phyloP scores from a whole-genome alignment of 35 echinoderm and acorn worm genomes.

The Lytechinus pictus region DNA sequence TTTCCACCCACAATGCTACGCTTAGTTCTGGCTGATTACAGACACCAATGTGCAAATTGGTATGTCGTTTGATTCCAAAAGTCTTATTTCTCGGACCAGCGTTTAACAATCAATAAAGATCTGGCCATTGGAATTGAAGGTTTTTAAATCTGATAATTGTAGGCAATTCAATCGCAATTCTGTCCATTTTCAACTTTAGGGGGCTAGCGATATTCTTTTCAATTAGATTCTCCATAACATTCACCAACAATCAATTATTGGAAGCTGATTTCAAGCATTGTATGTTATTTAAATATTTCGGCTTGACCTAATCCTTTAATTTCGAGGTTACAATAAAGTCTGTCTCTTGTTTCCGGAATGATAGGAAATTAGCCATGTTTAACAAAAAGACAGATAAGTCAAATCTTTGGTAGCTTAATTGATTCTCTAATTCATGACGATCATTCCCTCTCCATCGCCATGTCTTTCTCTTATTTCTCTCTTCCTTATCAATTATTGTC shows the following conservation, averaged over 20 bases:
- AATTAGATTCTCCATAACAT: not conserved
- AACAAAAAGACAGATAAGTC: not conserved
- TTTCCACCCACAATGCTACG: not conserved
- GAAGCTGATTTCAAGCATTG: not conserved
- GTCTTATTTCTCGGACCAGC: not conserved
- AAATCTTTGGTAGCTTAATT: not conserved
- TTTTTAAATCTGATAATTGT: slow-evolving; percentile 45
- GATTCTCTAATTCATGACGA: not conserved
- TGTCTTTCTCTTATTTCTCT: not conserved
- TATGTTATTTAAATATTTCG: not conserved
- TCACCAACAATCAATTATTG: not conserved
- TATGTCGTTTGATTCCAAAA: not conserved
- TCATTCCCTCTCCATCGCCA: not conserved
- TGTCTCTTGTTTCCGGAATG: not conserved
- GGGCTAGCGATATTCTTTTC: not conserved
- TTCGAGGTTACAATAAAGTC: not conserved
- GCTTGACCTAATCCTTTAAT: not conserved
- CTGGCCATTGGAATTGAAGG: not conserved
- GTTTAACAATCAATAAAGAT: slow-evolving; percentile 24
- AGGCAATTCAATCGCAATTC: not conserved
- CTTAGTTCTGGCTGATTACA: not conserved
- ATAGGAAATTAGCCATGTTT: not conserved
- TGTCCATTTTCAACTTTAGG: not conserved
- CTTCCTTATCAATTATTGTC: not conserved
- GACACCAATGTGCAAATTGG: not conserved